phyloP scores from a whole-genome alignment of 2,797 vertebrate genomes.

The Denticeps clupeoides region DNA sequence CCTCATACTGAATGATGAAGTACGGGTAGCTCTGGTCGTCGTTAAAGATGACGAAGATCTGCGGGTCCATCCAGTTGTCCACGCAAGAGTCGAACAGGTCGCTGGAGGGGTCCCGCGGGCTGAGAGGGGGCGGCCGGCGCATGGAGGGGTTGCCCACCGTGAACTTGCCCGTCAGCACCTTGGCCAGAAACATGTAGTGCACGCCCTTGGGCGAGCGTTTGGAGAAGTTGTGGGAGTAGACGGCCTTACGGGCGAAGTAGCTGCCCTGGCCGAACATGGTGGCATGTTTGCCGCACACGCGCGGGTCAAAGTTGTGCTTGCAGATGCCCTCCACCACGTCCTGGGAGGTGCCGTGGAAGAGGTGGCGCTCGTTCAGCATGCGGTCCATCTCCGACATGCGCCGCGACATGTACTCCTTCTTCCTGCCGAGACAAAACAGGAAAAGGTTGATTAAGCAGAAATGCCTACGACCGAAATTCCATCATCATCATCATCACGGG shows the following conservation, averaged over 20 bases:
- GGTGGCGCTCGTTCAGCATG: conserved; percentile 85
- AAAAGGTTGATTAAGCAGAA: conserved; percentile 3
- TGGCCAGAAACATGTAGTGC: conserved; percentile 98
- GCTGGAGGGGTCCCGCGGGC: conserved; percentile 80
- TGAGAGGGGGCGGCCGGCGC: conserved; percentile 86
- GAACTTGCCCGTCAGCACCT: conserved; percentile 90
- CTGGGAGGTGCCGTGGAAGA: conserved; percentile 94
- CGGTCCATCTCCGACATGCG: conserved; percentile 82
- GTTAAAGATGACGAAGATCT: conserved; percentile 98
- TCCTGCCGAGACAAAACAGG: conserved; percentile 56
- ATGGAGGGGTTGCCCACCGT: conserved; percentile 92
- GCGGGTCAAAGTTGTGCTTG: conserved; percentile 98
- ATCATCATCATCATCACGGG: too few species aligned
- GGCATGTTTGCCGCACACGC: conserved; percentile 94
- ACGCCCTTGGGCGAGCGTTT: conserved; percentile 83
- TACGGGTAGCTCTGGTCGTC: conserved; percentile 99
- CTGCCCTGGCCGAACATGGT: conserved; percentile 99
- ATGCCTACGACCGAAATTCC: neutral
- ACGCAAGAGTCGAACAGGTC: conserved; percentile 97
- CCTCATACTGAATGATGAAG: conserved; percentile 95
- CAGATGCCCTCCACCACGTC: conserved; percentile 96
- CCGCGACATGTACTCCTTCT: conserved; percentile 95
- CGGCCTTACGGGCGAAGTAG: conserved; percentile 92
- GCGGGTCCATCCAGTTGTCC: conserved; percentile 96
- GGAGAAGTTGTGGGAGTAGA: conserved; percentile 97